Evolutionary conservation across 2,888 invertebrate genomes (phyloP).

Genomic region (Mesorhabditis spiculigera): DNA sequence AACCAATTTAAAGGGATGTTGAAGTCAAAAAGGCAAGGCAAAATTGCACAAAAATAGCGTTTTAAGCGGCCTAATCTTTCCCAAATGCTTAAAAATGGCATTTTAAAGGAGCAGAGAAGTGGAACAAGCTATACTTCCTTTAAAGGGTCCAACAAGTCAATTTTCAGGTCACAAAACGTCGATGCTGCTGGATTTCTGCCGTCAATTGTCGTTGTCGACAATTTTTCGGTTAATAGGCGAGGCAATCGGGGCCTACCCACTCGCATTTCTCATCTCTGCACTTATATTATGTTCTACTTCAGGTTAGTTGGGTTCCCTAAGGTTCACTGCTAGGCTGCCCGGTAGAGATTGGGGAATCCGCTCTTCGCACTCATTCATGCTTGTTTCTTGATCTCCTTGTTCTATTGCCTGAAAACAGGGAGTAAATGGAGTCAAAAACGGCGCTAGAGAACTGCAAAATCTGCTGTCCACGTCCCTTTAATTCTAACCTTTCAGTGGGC

Average conservation of each 20-base stretch:
- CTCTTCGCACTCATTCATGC: background rate
- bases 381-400: background rate
- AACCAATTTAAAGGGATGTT: too few species aligned
- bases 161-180: slow-evolving; percentile 5
- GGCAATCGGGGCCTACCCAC: slow-evolving; percentile 14
- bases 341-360: background rate
- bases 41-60: too few species aligned
- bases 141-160: background rate
- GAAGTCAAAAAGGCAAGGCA: too few species aligned
- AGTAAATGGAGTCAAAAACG: background rate
- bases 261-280: slow-evolving; percentile 34
- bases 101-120: too few species aligned
- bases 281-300: slow-evolving; percentile 25
- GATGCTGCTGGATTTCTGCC: background rate
- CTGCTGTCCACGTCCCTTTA: background rate
- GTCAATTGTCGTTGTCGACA: background rate
- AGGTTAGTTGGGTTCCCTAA: slow-evolving; percentile 13
- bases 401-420: background rate
- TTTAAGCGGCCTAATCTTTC: too few species aligned
- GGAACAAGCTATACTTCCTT: too few species aligned
- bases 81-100: too few species aligned
- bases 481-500: slow-evolving; percentile 16
- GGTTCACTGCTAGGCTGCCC: background rate
- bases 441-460: background rate
- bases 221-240: background rate